Conservation (phyloP, 2,888 invertebrate genomes). For the Drosophila macrospina region DNA sequence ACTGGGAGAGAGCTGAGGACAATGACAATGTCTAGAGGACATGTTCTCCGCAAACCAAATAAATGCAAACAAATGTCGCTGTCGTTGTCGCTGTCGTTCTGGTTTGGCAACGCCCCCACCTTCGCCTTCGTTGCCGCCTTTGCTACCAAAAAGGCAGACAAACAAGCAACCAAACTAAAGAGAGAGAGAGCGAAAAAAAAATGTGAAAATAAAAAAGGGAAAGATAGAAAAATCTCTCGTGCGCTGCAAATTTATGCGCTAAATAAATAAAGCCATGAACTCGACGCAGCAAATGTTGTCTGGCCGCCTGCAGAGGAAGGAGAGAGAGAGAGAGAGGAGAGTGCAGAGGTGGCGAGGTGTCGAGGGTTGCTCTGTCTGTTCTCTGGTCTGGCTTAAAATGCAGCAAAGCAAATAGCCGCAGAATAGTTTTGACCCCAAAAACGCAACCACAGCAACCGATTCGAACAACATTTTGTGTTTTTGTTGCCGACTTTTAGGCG, state of each 20-base stretch:
- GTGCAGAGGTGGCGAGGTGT: not conserved
- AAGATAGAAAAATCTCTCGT: slow-evolving; percentile 54
- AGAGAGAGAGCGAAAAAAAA: not conserved
- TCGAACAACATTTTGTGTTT: slow-evolving; percentile 52
- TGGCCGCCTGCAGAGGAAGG: slow-evolving; percentile 28
- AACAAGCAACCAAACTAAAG: slow-evolving; percentile 5
- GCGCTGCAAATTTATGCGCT: slow-evolving; percentile 75
- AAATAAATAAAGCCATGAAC: slow-evolving; percentile 79
- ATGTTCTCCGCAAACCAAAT: slow-evolving; percentile 65
- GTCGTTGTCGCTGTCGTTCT: slow-evolving; percentile 29
- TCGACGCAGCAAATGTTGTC: slow-evolving; percentile 69
- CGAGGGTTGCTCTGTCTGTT: slow-evolving; percentile 4
- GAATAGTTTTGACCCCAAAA: slow-evolving; percentile 47
- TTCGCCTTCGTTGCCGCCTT: not conserved
- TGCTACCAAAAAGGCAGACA: slow-evolving; percentile 7
- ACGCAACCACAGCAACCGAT: slow-evolving; percentile 42
- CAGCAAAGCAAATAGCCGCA: slow-evolving; percentile 61
- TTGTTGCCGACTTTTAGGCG: slow-evolving; percentile 51
- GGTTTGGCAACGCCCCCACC: slow-evolving; percentile 11
- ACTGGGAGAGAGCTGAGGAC: slow-evolving; percentile 31
- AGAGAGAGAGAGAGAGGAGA: too few relatives aligned
- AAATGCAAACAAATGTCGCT: slow-evolving; percentile 76
- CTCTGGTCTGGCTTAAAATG: slow-evolving; percentile 42
- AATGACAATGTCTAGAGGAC: slow-evolving; percentile 45
- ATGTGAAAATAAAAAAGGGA: not conserved